These are phyloP conservation scores for Pseudochromis fuscus DNA, from an alignment of 2,797 vertebrate species.

Conservation along the genomic window DNA sequence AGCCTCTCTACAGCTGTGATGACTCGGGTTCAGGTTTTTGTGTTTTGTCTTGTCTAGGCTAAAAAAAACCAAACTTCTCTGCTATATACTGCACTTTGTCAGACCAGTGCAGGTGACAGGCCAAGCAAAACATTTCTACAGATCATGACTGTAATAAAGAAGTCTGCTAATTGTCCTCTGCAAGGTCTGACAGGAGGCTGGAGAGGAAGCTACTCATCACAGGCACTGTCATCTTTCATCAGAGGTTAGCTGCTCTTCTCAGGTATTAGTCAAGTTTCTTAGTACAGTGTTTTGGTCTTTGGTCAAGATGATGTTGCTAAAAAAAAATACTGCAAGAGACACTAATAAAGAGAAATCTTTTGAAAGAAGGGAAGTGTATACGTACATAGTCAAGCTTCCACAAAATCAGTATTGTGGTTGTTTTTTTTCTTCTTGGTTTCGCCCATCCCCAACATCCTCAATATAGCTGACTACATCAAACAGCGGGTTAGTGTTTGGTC, in stretches of 20 bases:
- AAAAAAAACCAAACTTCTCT: background rate
- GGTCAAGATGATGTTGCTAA: too few relatives aligned
- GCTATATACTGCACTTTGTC: background rate
- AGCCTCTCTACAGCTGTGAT: too few relatives aligned
- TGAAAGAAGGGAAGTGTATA: background rate
- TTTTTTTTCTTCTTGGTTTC: background rate
- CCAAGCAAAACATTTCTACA: too few relatives aligned
- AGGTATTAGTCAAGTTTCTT: background rate
- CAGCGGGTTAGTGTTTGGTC: background rate
- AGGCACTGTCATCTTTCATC: background rate
- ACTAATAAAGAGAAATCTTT: background rate
- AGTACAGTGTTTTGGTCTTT: too few relatives aligned
- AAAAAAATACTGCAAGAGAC: background rate
- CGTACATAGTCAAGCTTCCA: rapidly evolving
- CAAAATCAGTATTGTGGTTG: background rate
- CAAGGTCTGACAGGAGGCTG: too few relatives aligned
- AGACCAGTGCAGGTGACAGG: background rate
- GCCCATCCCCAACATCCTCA: slow-evolving; percentile 31
- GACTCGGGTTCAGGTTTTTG: too few relatives aligned
- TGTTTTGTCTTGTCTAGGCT: too few relatives aligned
- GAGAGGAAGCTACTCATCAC: too few relatives aligned
- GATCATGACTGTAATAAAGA: too few relatives aligned
- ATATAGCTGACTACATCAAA: background rate
- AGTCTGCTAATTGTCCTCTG: too few relatives aligned
- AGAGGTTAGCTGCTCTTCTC: background rate